Evolutionary conservation across 92 coral and sea anemone genomes (phyloP).

Genomic region (Palythoa heliodiscus): DNA sequence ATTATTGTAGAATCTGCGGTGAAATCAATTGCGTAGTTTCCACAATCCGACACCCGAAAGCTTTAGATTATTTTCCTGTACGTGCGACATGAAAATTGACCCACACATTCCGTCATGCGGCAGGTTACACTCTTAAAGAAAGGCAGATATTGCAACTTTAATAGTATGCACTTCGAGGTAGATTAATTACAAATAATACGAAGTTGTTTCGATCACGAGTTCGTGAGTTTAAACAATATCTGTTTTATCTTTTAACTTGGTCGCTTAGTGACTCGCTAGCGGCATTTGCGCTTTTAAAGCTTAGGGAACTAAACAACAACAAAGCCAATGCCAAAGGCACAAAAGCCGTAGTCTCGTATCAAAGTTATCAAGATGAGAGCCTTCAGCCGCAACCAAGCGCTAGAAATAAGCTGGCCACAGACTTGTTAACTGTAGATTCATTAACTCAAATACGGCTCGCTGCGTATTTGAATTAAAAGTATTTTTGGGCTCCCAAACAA

Average conservation of each 20-base stretch:
- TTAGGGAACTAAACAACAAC: not conserved
- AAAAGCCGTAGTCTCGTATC: not conserved
- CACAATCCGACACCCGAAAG: not conserved
- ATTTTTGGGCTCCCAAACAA: not conserved
- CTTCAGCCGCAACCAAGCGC: not conserved
- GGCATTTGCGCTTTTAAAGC: not conserved
- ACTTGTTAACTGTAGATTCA: not conserved
- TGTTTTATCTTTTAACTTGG: not conserved
- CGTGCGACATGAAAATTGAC: not conserved
- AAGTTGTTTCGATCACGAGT: not conserved
- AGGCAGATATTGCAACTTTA: not conserved
- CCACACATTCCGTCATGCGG: not conserved
- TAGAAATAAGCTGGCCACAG: not conserved
- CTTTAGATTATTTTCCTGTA: conserved; percentile 19
- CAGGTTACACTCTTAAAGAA: not conserved
- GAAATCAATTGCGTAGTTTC: not conserved
- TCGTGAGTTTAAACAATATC: not conserved
- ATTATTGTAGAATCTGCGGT: conserved; percentile 26
- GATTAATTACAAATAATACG: not conserved
- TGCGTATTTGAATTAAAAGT: not conserved
- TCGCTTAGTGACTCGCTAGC: not conserved
- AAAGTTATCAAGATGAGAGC: not conserved
- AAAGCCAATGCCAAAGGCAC: not conserved
- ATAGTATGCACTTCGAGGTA: not conserved
- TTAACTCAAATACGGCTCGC: not conserved